Base-by-base conservation (phyloP, 2,113 vertebrate species). In the Strix uralensis region DNA sequence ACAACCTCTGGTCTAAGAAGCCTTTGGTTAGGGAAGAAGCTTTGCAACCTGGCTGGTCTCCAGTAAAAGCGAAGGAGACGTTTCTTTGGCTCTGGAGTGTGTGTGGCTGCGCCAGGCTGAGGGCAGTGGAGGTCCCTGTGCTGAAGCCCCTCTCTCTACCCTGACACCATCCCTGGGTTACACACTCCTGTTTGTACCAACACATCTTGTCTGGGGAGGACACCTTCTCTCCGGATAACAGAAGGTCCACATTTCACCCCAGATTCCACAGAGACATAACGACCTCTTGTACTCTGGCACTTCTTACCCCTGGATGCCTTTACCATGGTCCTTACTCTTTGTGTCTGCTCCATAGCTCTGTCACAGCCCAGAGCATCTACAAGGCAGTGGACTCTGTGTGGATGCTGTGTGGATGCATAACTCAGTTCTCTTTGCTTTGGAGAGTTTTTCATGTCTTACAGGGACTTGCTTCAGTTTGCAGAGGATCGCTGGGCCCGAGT, bases 71-170 rank as follows among this genome's bases (percentile, higher is more conserved):
- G 0, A 6, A 13, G 70, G 26, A 46, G 61, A 25, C 12, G 34
- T 38, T 23, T 30, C 61, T 38, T 52, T 52, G 69, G 44, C 78
- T n/a, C 40, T 30, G 58, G 30, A 7, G 8, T 21, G 26, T 4
- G 2, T 5, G 32, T 25, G 75, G 58, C n/a, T 49, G 74, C 1
- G 3, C 38, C 22, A 26, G 63, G 73, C 46, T 26, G 54, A 23
- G 34, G 5, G 34, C 19, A 1, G 1, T 2, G 30, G 12, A 5
- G 15, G 30, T 21, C 51, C 34, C n/a, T 0, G 5, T 8, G n/a
- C 51, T 9, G 10, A 49, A 29, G 67, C 58, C 55, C 49, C 57
- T 46, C 38, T 51, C 55, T 11, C 13, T 34, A 3, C 38, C 36
- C 25, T 16, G 55, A 34, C 47, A 38, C 34, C 27, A 4, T 27